Percentiles rank a stretch among this genome's conserved stretches.
These are phyloP conservation scores for Grapholita molesta DNA, from an alignment of 1,140 invertebrate species.

Conservation along the genomic window DNA sequence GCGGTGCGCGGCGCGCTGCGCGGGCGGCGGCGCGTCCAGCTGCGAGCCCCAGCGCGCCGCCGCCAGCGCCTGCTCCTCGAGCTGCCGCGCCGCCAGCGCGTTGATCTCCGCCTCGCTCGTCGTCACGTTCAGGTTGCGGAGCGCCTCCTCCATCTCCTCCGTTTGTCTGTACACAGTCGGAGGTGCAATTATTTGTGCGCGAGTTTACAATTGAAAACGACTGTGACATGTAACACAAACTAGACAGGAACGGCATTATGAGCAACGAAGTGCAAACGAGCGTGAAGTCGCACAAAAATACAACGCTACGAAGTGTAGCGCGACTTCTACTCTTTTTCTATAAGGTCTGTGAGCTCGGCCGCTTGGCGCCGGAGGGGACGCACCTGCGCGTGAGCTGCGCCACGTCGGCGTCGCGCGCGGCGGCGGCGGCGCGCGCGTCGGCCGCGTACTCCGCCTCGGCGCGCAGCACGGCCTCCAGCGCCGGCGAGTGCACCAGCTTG, in stretches of 20 bases:
- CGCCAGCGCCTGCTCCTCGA: constrained; percentile 86
- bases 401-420: constrained; percentile 80
- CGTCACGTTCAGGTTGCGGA: constrained; percentile 81
- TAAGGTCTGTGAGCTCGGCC: too few relatives aligned
- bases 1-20: constrained; percentile 79
- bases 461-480: constrained; percentile 86
- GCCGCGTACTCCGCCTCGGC: constrained; percentile 75
- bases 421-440: neutral
- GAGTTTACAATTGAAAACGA: neutral
- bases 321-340: too few relatives aligned
- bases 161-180: constrained; percentile 81
- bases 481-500: constrained; percentile 89
- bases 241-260: neutral
- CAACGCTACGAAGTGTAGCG: too few relatives aligned
- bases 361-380: too few relatives aligned
- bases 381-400: constrained; percentile 82
- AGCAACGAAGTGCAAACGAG: too few relatives aligned
- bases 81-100: constrained; percentile 84
- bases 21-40: constrained; percentile 86
- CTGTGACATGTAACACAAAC: neutral
- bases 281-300: too few relatives aligned
- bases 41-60: constrained; percentile 87
- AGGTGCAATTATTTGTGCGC: too few relatives aligned
- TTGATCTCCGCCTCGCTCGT: constrained; percentile 89
- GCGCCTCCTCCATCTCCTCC: constrained; percentile 87